Evolutionary conservation across 2,888 invertebrate species (phyloP), one percentile per base, ranked within the genome.

Genomic region (Lochmaea crataegi): DNA sequence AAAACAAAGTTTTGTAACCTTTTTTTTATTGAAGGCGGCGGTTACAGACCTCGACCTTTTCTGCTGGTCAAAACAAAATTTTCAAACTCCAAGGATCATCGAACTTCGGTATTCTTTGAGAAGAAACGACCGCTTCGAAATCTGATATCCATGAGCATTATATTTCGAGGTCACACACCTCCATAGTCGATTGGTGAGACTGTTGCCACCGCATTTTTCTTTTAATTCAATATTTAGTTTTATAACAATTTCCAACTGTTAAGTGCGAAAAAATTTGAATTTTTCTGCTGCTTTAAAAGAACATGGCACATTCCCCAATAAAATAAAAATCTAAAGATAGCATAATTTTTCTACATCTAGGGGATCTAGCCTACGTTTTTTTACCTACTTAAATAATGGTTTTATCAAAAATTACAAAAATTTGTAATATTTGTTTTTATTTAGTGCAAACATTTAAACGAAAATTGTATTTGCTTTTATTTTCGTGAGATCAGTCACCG

Each of bases 101-200:
- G 71, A 71, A 71, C 71, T 65, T 45, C 32, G 58, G 67, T 45
- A 67, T 45, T 58, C 22, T 67, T 67, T 67, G 45, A 67, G 45
- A 65, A 60, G 74, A 65, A 66, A 71, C 71, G 71, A 68, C 71
- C 74, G 71, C 38, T 48, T 65, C 61, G 74, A 74, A 74, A 74
- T 74, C 61, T 61, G 74, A 74, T 68, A 68, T 71, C 60, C 61
- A 68, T 70, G 45, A 64, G 69, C 69, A 63, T 70, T 70, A 70
- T 53, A 65, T 75, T 75, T 75, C 72, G 75, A 75, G 75, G 75
- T 75, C 75, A 73, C 70, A 70, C 74, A 75, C 68, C 71, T 73
- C 60, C 61, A 45, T 22, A 63, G 71, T 42, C 53, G 26, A 66
- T n/a, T 45, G 70, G 61, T 64, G 61, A 42, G 58, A 53, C 56